A percentile compares a stretch with the other conserved stretches of the same genome.
Evolutionary conservation across 2,113 vertebrate genomes (phyloP).

Genomic region (Gila orcuttii): DNA sequence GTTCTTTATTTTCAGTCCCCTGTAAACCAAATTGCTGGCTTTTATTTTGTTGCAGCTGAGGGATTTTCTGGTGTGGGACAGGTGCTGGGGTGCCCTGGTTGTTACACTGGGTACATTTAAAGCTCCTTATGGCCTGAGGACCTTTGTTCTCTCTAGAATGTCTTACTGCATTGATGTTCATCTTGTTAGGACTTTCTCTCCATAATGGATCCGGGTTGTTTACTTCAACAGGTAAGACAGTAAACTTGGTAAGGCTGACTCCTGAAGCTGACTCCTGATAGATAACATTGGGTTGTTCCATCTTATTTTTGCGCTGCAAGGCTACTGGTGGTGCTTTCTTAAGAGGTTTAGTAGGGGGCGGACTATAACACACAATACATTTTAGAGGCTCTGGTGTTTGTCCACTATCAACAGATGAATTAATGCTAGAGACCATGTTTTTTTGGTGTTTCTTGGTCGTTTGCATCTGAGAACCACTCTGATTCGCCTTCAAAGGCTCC

Average conservation of each 20-base stretch:
- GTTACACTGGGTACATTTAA: background rate
- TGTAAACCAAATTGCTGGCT: background rate
- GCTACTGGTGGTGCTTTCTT: constrained; percentile 3
- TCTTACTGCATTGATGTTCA: constrained; percentile 8
- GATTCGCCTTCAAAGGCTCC: background rate
- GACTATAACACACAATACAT: background rate
- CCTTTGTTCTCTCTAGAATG: constrained; percentile 19
- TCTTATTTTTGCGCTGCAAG: background rate
- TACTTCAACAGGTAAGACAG: constrained; percentile 31
- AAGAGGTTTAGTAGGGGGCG: background rate
- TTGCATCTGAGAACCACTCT: background rate
- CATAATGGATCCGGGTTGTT: background rate
- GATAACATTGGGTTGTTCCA: background rate
- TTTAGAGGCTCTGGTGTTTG: background rate
- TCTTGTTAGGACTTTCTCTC: background rate
- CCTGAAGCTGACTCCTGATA: background rate
- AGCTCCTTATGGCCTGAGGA: background rate
- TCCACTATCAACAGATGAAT: background rate
- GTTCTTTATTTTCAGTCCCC: background rate
- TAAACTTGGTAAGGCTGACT: background rate
- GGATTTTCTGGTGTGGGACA: background rate
- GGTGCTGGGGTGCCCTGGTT: background rate
- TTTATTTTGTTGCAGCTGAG: constrained; percentile 5
- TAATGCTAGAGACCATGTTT: background rate
- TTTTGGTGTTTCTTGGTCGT: background rate